Percentiles rank a stretch among this genome's conserved stretches.
These are phyloP conservation scores for Vannuccia rotundouncinata DNA, from an alignment of 2,888 invertebrate species.

Conservation along the genomic window DNA sequence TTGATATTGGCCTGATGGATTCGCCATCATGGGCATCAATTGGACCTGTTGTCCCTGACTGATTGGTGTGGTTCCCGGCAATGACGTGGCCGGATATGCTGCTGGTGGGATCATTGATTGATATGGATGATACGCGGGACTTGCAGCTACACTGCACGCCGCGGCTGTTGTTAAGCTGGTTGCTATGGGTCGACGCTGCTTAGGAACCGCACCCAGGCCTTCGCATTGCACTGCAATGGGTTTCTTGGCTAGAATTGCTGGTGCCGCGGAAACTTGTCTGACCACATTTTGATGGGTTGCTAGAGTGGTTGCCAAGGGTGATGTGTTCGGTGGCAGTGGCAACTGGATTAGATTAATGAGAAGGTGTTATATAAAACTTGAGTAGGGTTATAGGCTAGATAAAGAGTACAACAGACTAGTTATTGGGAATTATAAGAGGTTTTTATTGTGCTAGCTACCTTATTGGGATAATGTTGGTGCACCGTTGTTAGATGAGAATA, in stretches of 20 bases:
- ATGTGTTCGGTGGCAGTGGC: not conserved
- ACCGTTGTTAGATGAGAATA: not conserved
- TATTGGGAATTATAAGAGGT: no score
- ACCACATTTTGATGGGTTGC: not conserved
- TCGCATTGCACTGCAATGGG: not conserved
- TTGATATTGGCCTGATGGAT: not conserved
- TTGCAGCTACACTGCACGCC: not conserved
- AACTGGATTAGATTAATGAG: no score
- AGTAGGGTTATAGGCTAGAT: no score
- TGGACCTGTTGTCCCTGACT: not conserved
- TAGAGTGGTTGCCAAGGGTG: not conserved
- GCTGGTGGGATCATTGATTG: not conserved
- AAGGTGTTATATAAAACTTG: no score
- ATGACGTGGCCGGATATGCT: not conserved
- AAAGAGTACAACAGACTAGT: no score
- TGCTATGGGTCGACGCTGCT: not conserved
- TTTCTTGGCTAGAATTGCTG: not conserved
- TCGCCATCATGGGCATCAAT: not conserved
- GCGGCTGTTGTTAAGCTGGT: not conserved
- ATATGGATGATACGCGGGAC: not conserved
- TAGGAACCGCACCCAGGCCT: not conserved
- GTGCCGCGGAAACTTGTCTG: not conserved
- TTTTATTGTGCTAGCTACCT: not conserved
- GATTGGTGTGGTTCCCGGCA: not conserved
- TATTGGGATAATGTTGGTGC: not conserved